Conservation (phyloP, 23 tunicate species). For the Clavelina lepadiformis region DNA sequence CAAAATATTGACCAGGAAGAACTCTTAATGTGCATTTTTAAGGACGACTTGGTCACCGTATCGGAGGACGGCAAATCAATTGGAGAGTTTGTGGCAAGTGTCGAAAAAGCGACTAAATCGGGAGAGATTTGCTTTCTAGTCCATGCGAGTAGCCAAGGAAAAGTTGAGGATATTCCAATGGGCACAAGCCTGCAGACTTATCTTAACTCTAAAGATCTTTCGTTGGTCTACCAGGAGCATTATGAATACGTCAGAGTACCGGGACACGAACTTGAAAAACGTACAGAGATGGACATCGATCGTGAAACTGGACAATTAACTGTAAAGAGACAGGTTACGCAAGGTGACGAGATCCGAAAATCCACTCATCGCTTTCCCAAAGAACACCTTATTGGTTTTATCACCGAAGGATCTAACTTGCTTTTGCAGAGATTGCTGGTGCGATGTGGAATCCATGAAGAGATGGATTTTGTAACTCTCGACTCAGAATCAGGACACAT, state of each 20-base stretch:
- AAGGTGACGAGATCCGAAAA: conserved; percentile 34
- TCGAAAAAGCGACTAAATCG: conserved; percentile 25
- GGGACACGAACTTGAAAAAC: conserved; percentile 73
- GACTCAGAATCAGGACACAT: conserved; percentile 57
- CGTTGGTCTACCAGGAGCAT: conserved; percentile 60
- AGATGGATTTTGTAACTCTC: conserved; percentile 31
- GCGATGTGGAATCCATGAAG: conserved; percentile 21
- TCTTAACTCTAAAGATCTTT: conserved; percentile 23
- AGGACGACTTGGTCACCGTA: conserved; percentile 56
- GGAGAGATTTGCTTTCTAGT: conserved; percentile 40
- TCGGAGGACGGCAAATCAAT: conserved; percentile 56
- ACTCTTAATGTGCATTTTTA: conserved; percentile 35
- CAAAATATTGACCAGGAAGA: conserved; percentile 35
- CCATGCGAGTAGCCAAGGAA: conserved; percentile 58
- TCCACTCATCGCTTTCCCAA: conserved; percentile 19
- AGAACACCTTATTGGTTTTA: conserved; percentile 32
- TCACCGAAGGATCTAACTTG: conserved; percentile 70
- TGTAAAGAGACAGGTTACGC: conserved; percentile 43
- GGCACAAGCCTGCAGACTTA: conserved; percentile 51
- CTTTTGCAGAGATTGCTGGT: conserved; percentile 59
- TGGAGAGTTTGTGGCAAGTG: conserved; percentile 40
- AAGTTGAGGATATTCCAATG: conserved; percentile 50
- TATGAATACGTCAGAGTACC: conserved; percentile 55
- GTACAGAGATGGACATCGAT: conserved; percentile 39
- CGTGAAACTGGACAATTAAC: conserved; percentile 40